phyloP scores from a whole-genome alignment of 2,888 invertebrate genomes.

The Proisotoma minuta region DNA sequence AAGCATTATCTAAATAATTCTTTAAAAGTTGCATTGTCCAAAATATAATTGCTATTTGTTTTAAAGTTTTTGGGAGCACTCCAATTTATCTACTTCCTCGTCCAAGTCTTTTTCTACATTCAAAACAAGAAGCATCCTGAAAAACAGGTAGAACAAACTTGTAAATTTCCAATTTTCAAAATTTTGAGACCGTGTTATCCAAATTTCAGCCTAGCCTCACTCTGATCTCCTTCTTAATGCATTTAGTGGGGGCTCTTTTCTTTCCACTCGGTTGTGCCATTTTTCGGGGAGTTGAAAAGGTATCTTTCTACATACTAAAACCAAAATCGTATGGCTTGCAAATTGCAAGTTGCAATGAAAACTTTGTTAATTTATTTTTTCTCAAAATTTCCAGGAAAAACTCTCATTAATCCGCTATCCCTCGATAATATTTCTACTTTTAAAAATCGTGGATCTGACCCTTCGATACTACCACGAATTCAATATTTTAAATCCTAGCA shows the following conservation, averaged over 20 bases:
- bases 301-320: neutral
- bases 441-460: conserved; percentile 1
- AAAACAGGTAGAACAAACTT: too few relatives aligned
- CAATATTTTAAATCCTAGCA: neutral
- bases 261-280: conserved; percentile 5
- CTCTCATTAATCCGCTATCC: neutral
- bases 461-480: neutral
- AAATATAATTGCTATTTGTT: neutral
- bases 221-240: neutral
- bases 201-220: conserved; percentile 6
- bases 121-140: neutral
- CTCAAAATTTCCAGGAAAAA: conserved; percentile 1
- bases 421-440: neutral
- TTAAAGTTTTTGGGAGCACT: conserved; percentile 8
- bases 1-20: neutral
- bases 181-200: too few relatives aligned
- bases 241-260: neutral
- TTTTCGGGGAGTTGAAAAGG: conserved; percentile 8
- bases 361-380: neutral
- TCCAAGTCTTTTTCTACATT: neutral
- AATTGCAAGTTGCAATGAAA: neutral
- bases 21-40: neutral
- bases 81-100: neutral
- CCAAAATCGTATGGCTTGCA: neutral
- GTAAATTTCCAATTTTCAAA: too few relatives aligned